Base-by-base conservation (phyloP, 2,797 vertebrate genomes). In the Thunnus albacares region DNA sequence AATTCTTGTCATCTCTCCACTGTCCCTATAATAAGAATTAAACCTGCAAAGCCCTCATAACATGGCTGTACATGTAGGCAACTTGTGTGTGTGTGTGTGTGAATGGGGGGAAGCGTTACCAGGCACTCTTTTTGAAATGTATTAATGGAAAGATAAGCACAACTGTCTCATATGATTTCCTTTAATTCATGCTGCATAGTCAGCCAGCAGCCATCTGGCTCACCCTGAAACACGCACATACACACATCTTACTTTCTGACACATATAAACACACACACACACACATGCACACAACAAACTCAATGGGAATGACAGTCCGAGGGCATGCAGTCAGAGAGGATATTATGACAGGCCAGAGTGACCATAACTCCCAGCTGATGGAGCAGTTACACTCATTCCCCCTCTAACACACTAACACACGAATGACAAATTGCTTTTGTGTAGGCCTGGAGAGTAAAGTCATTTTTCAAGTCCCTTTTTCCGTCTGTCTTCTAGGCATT, bases 151-250 rank as follows among this genome's bases (percentile, higher is more conserved):
- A 76, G 81, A 88, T 87, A 85, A 90, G 83, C 82, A 82, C 63
- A 88, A 89, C 77, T 86, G 82, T 85, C 81, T 80, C 78, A 79
- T 81, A 79, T 78, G 65, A 87, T 89, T 89, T 81, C 57, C 43
- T 90, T 86, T 89, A 78, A 89, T 88, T 87, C 67, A 77, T 79
- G 67, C 68, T 89, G 70, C 71, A 79, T 78, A 75, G 71, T 86
- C 84, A 86, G 87, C 85, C 77, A 53, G 73, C 84, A 87, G 87
- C 90, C 87, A 92, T 92, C 86, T 91, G 88, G 80, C 72, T 69
- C 75, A 47, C 69, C n/a, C n/a, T 43, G 15, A 77, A 66, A 84
- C 61, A 71, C 77, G 69, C 61, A 63, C 75, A 65, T 47, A 45
- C 51, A 55, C 62, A 66, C 17, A 67, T 41, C 53, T 58, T 13